Percentiles rank a stretch among this genome's conserved stretches.
Evolutionary conservation across 2,797 vertebrate species (phyloP).

Genomic region (Borostomias antarcticus): DNA sequence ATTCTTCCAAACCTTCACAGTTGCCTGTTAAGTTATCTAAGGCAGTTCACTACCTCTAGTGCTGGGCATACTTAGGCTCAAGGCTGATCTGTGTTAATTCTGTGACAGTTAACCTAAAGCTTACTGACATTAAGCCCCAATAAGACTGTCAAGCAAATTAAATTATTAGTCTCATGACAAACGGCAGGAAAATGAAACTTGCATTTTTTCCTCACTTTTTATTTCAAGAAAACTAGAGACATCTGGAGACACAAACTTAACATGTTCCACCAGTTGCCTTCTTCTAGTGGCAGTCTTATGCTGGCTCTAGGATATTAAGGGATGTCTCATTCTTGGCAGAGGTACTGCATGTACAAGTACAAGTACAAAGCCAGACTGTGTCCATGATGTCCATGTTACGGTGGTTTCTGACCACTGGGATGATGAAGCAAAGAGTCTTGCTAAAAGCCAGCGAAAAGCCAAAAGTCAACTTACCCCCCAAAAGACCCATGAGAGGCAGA

Average conservation of each 20-base stretch:
- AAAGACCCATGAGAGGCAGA: conserved; percentile 52
- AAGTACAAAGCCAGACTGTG: too few relatives aligned
- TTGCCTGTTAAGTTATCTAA: conserved; percentile 47
- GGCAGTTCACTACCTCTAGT: conserved; percentile 57
- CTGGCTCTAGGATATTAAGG: too few relatives aligned
- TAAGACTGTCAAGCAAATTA: conserved; percentile 65
- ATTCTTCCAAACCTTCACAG: conserved; percentile 34
- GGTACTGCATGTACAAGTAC: too few relatives aligned
- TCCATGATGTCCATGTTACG: too few relatives aligned
- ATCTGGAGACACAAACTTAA: too few relatives aligned
- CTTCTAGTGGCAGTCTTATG: too few relatives aligned
- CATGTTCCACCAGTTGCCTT: too few relatives aligned
- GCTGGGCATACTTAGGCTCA: conserved; percentile 55
- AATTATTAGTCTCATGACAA: conserved; percentile 31
- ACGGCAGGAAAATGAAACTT: background rate
- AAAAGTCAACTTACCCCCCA: conserved; percentile 40
- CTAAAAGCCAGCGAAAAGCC: too few relatives aligned
- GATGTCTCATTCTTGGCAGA: too few relatives aligned
- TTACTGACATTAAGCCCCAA: conserved; percentile 66
- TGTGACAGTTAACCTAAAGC: conserved; percentile 60
- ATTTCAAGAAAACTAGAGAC: too few relatives aligned
- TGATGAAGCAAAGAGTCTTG: conserved; percentile 27
- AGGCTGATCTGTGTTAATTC: conserved; percentile 67
- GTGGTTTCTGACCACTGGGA: conserved; percentile 8
- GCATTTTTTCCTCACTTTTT: too few relatives aligned